A percentile compares a stretch with the other conserved stretches of the same genome.
These are phyloP conservation scores for Clarias fuscus DNA, from an alignment of 2,797 vertebrate species.

Conservation along the genomic window DNA sequence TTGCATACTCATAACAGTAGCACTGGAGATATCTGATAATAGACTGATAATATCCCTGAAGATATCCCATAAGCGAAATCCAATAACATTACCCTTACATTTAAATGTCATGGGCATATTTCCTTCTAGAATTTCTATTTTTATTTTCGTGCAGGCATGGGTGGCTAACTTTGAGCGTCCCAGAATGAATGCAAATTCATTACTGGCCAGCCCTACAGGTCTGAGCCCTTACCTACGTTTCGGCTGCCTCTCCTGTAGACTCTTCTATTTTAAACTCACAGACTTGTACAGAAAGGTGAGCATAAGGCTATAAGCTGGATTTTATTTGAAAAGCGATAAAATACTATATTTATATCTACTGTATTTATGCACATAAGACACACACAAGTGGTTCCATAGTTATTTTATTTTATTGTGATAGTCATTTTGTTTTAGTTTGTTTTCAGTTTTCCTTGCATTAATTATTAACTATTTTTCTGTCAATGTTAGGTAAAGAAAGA, in stretches of 20 bases:
- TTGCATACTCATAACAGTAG: neutral
- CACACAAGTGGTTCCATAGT: too few relatives aligned
- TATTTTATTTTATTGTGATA: too few relatives aligned
- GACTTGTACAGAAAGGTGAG: slow-evolving; percentile 93
- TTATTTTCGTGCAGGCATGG: slow-evolving; percentile 80
- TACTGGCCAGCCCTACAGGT: slow-evolving; percentile 90
- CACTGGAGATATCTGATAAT: too few relatives aligned
- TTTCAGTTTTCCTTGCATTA: neutral
- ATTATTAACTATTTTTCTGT: neutral
- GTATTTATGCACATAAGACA: too few relatives aligned
- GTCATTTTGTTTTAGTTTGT: neutral
- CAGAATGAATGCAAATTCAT: slow-evolving; percentile 91
- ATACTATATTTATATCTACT: too few relatives aligned
- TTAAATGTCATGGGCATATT: neutral
- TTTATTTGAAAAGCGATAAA: neutral
- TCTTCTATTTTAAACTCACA: slow-evolving; percentile 93
- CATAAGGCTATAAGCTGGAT: slow-evolving; percentile 26
- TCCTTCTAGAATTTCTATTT: neutral
- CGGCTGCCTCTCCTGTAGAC: slow-evolving; percentile 91
- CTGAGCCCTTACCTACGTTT: slow-evolving; percentile 94
- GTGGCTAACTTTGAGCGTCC: slow-evolving; percentile 94
- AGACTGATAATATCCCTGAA: too few relatives aligned
- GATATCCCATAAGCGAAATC: neutral
- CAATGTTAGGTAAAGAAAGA: slow-evolving; percentile 87
- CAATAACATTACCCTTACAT: neutral